Evolutionary conservation across 1,140 invertebrate genomes (phyloP), one percentile per base, ranked within the genome.

Genomic region (Chrysomallon squamiferum): DNA sequence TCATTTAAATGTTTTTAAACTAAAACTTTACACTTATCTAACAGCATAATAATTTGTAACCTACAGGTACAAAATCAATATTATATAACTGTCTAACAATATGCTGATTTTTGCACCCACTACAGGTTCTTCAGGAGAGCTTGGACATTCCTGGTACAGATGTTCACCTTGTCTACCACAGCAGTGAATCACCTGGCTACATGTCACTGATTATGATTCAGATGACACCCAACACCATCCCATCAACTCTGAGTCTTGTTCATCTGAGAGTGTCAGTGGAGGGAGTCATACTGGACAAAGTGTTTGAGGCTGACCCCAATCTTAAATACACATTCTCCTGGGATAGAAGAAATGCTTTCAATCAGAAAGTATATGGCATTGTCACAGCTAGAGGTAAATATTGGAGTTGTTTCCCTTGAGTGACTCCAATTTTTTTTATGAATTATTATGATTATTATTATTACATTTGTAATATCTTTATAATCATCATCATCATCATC

Each of bases 281-380:
- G 84, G 96, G 96, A 1, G 94, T 94, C 2, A 87, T 95, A 15
- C 92, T 95, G 81, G 91, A 94, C 7, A 93, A 94, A 84, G 92
- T 92, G 2, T 97, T 98, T 82, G 96, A 98, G 84, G 95, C 96
- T 0, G 95, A 98, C 84, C 93, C 95, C 0, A 93, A 96, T 80
- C 87, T 99, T 32, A 95, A 92, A 47, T 95, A 97, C 84, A 95
- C 93, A 0, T 98, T 96, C 82, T 93, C 95, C 0, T 98, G 97
- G 97, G 95, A 97, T 83, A 96, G 97, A 81, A 87, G 94, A 60
- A 98, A 99, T 84, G 95, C 97, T 27, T 98, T 98, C 85, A 94
- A 95, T 78, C 96, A 98, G 86, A 97, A 97, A 87, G 95, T 98
- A 0, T 87, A 86, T 71, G 88, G 87, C 20, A 83, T 88, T 33